Percentiles rank a stretch among this genome's conserved stretches.
These are phyloP conservation scores for Lutjanus erythropterus DNA, from an alignment of 2,113 vertebrate species.

Conservation along the genomic window DNA sequence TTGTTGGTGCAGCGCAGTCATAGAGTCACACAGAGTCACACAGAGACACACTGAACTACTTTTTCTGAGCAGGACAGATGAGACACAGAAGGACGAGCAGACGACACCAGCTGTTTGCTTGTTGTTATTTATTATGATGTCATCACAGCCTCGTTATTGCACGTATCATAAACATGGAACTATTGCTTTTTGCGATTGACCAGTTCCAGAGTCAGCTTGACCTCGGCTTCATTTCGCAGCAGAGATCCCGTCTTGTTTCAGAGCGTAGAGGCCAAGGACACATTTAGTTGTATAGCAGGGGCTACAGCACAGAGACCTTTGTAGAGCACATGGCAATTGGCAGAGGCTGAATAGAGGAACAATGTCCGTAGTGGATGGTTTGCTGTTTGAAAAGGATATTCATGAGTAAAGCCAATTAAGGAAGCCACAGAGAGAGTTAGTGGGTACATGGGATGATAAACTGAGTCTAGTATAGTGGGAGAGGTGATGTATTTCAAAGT, in stretches of 20 bases:
- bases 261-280: constrained; percentile 60
- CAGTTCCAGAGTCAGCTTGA: constrained; percentile 60
- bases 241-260: constrained; percentile 53
- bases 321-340: constrained; percentile 70
- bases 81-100: constrained; percentile 56
- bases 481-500: constrained; percentile 45
- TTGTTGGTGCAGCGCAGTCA: no score
- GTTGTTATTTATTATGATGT: constrained; percentile 76
- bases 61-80: neutral
- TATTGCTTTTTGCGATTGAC: constrained; percentile 75
- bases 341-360: constrained; percentile 61
- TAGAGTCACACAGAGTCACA: constrained; percentile 5
- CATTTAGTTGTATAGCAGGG: constrained; percentile 47
- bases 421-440: constrained; percentile 34
- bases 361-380: constrained; percentile 52
- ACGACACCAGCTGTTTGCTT: constrained; percentile 58
- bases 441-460: constrained; percentile 39
- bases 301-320: constrained; percentile 62
- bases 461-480: neutral
- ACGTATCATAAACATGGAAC: constrained; percentile 62
- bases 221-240: constrained; percentile 30
- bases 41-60: neutral
- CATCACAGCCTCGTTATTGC: constrained; percentile 80
- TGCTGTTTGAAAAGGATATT: constrained; percentile 60
- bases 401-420: constrained; percentile 65